phyloP scores from a whole-genome alignment of 2,888 invertebrate genomes.

The Stenoptilia bipunctidactyla region DNA sequence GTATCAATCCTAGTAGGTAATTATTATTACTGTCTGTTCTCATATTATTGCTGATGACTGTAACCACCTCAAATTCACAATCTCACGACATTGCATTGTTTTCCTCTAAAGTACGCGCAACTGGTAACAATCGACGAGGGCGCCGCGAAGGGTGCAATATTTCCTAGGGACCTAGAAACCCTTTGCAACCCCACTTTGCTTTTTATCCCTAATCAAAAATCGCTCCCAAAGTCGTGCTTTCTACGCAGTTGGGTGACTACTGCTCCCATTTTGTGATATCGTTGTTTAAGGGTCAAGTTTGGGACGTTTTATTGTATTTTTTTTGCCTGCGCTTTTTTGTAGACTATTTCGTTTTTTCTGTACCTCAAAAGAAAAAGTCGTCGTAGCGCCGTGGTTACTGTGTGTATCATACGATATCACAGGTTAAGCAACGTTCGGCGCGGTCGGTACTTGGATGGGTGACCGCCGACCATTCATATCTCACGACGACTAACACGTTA shows the following conservation, averaged over 20 bases:
- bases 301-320: constrained; percentile 23
- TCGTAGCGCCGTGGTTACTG: too few relatives aligned
- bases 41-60: too few relatives aligned
- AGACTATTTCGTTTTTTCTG: too few relatives aligned
- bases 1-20: too few relatives aligned
- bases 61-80: too few relatives aligned
- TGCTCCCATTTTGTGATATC: constrained; percentile 42
- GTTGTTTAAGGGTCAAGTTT: constrained; percentile 22
- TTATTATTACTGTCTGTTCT: too few relatives aligned
- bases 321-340: constrained; percentile 3
- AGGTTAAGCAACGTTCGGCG: too few relatives aligned
- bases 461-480: too few relatives aligned
- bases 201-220: constrained; percentile 63
- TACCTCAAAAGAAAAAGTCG: too few relatives aligned
- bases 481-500: too few relatives aligned
- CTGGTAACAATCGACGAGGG: constrained; percentile 62
- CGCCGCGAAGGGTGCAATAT: constrained; percentile 44
- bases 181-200: constrained; percentile 50
- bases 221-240: constrained; percentile 48
- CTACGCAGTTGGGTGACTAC: constrained; percentile 36
- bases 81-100: constrained; percentile 18
- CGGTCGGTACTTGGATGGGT: too few relatives aligned
- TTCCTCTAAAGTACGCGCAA: constrained; percentile 48
- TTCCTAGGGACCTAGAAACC: constrained; percentile 44
- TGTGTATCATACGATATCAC: too few relatives aligned